Percentiles rank a stretch among this genome's conserved stretches.
Evolutionary conservation across 1,140 invertebrate genomes (phyloP).

Genomic region (Trichogramma pretiosum): DNA sequence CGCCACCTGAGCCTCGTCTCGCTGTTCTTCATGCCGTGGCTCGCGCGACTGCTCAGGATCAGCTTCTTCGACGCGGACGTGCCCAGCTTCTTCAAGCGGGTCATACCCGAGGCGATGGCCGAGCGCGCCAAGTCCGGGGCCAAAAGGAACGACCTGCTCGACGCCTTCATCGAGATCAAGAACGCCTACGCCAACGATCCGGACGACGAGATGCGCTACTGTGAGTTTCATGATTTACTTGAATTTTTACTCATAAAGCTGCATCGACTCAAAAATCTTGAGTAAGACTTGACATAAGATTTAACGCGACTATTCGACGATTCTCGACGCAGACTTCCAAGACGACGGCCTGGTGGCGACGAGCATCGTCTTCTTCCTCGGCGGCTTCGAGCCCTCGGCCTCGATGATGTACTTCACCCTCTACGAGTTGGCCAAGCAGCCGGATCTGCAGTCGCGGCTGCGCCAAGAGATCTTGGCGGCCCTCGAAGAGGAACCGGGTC

Average conservation of each 20-base stretch:
- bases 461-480: slow-evolving; percentile 34
- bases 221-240: too few species aligned
- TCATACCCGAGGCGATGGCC: slow-evolving; percentile 30
- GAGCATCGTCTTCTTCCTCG: slow-evolving; percentile 55
- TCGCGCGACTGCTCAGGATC: slow-evolving; percentile 25
- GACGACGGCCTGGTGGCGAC: slow-evolving; percentile 57
- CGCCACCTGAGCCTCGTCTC: slow-evolving; percentile 29
- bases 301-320: too few species aligned
- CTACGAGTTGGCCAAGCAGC: slow-evolving; percentile 43
- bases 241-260: too few species aligned
- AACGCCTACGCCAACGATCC: slow-evolving; percentile 19
- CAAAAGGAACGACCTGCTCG: slow-evolving; percentile 38
- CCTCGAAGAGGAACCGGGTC: slow-evolving; percentile 3
- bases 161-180: slow-evolving; percentile 37
- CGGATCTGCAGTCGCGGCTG: slow-evolving; percentile 36
- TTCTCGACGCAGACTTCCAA: slow-evolving; percentile 45
- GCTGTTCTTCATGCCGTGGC: slow-evolving; percentile 32
- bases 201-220: not conserved
- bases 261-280: too few species aligned
- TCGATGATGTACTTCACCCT: slow-evolving; percentile 23
- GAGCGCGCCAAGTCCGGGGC: slow-evolving; percentile 26
- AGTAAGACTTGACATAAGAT: too few species aligned
- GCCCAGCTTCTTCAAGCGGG: slow-evolving; percentile 31
- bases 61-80: slow-evolving; percentile 24
- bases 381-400: slow-evolving; percentile 49